Conservation (phyloP, 2,888 invertebrate genomes). For the Ceraclea dissimilis region DNA sequence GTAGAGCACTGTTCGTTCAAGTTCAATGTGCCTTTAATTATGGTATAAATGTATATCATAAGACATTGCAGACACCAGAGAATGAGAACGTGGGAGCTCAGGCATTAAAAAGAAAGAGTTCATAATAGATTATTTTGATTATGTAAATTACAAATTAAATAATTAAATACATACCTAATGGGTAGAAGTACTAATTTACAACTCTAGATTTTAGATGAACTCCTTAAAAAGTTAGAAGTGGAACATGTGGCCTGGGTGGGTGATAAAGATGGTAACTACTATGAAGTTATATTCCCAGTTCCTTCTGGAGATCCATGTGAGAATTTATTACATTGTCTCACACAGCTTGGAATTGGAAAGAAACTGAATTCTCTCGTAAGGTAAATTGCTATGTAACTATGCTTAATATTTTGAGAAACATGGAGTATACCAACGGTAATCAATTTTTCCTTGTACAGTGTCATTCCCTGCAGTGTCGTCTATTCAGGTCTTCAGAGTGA, state of each 20-base stretch:
- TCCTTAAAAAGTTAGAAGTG: slow-evolving; percentile 57
- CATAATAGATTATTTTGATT: too few relatives aligned
- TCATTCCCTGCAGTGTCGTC: slow-evolving; percentile 55
- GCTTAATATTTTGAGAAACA: too few relatives aligned
- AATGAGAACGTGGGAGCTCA: too few relatives aligned
- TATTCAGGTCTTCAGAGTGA: slow-evolving; percentile 39
- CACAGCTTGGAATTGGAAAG: slow-evolving; percentile 63
- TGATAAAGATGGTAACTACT: slow-evolving; percentile 60
- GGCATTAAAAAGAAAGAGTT: too few relatives aligned
- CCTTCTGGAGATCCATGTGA: slow-evolving; percentile 64
- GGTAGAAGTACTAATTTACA: too few relatives aligned
- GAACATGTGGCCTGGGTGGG: slow-evolving; percentile 64
- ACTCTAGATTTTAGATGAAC: slow-evolving; percentile 50
- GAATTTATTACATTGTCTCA: slow-evolving; percentile 65
- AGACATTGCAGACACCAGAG: too few relatives aligned
- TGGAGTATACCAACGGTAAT: too few relatives aligned
- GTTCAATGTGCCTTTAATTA: too few relatives aligned
- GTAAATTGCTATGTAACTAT: slow-evolving; percentile 40
- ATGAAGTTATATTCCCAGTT: slow-evolving; percentile 63
- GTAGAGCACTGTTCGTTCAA: too few relatives aligned
- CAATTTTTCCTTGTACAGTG: slow-evolving; percentile 37
- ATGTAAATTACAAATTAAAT: too few relatives aligned
- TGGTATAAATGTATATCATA: too few relatives aligned
- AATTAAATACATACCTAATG: too few relatives aligned
- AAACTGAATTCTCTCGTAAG: slow-evolving; percentile 64